Evolutionary conservation across 2,888 invertebrate genomes (phyloP), one percentile per base, ranked within the genome.

Genomic region (Metacarcinus magister): DNA sequence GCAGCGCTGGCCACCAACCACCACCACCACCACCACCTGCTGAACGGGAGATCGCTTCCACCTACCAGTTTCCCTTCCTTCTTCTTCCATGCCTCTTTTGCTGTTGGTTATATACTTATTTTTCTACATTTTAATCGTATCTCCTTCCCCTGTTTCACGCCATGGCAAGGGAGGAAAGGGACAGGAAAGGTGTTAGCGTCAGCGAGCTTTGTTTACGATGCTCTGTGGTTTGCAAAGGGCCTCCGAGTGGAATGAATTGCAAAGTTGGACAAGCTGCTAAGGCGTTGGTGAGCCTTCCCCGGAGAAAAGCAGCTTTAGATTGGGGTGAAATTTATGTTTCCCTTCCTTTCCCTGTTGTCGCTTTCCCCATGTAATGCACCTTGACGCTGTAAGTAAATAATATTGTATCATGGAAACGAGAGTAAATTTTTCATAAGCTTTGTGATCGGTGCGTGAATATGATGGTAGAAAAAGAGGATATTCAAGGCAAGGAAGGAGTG

Each of bases 161-260:
- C 32, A 28, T 32, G 82, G 67, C 67, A 67, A 16, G 67, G 19
- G 19, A 67, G 67, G 67, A 19, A 67, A 19, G 67, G 67, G 67
- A 82, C 28, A 82, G 82, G 82, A 82, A 28, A 4, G 82, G 82
- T 32, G 82, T 82, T 82, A 82, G 82, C 82, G 32, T 13, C 32
- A 23, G 82, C 82, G 13, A 5, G 32, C 32, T 3, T 82, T 82
- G 32, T 82, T 82, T 82, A 82, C 82, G 32, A 82, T 82, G 82
- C 82, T 32, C 5, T 23, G 82, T 32, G 82, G 82, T 82, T 82
- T 82, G 82, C 82, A 82, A 82, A 4, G 82, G 10, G 82, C 82
- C 82, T 82, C 28, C 82, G 32, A 82, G 82, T 28, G 82, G 82
- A 82, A 82, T 82, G 82, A 82, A 82, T 82, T 82, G 82, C 82